Conservation (phyloP, 2,113 vertebrate species). For the Pontoporia blainvillei region DNA sequence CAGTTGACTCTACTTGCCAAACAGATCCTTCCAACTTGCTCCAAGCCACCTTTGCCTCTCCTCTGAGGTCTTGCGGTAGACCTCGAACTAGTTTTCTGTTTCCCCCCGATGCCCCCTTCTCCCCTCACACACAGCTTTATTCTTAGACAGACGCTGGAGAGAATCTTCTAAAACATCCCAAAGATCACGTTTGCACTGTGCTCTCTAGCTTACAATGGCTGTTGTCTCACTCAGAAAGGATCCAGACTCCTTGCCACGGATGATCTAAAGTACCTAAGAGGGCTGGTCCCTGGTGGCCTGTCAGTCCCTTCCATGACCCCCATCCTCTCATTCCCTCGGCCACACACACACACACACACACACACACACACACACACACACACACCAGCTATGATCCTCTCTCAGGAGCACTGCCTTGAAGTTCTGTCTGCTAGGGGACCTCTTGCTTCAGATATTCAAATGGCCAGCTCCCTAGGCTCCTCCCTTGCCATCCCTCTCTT, state of each 20-base stretch:
- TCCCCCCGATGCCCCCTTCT: no score
- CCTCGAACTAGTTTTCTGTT: accelerated
- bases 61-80: not conserved
- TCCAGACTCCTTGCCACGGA: not conserved
- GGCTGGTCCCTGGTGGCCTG: not conserved
- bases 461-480: accelerated
- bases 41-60: not conserved
- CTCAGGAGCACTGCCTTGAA: not conserved
- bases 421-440: not conserved
- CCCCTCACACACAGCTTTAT: not conserved
- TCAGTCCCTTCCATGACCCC: not conserved
- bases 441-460: not conserved
- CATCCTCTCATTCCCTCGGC: not conserved
- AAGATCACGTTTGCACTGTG: not conserved
- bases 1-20: not conserved
- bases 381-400: no score
- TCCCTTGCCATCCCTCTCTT: no score
- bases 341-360: no score
- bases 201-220: no score
- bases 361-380: no score
- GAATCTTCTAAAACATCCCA: not conserved
- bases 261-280: not conserved
- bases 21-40: accelerated
- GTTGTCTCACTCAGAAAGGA: no score
- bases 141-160: not conserved